Conservation (phyloP, 2,888 invertebrate species). For the Lithophane leautieri region DNA sequence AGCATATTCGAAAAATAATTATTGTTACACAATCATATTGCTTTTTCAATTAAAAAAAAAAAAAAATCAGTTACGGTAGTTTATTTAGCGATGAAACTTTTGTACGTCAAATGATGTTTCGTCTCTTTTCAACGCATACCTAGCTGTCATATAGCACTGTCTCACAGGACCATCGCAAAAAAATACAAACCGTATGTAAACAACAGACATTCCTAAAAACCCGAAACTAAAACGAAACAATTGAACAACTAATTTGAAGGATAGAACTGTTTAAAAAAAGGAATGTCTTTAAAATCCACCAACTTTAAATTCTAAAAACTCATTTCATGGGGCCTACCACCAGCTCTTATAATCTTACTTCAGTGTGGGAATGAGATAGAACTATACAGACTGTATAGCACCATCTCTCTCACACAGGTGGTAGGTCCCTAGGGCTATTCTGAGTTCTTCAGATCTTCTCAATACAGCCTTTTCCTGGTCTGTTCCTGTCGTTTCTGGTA, state of each 20-base stretch:
- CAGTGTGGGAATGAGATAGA: not conserved
- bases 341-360: not conserved
- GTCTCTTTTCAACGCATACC: not conserved
- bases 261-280: slow-evolving; percentile 55
- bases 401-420: slow-evolving; percentile 5
- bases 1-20: slow-evolving; percentile 31
- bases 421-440: not conserved
- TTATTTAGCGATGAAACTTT: slow-evolving; percentile 16
- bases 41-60: too few species aligned
- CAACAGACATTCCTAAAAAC: slow-evolving; percentile 51
- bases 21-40: slow-evolving; percentile 48
- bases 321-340: not conserved
- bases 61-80: not conserved
- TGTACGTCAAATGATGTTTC: not conserved
- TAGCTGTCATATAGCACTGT: not conserved
- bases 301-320: slow-evolving; percentile 16
- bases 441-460: slow-evolving; percentile 52
- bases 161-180: slow-evolving; percentile 8
- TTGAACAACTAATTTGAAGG: slow-evolving; percentile 5
- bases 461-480: slow-evolving; percentile 95
- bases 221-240: slow-evolving; percentile 18
- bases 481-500: slow-evolving; percentile 98
- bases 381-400: not conserved
- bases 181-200: slow-evolving; percentile 9
- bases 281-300: slow-evolving; percentile 60